Evolutionary conservation across 2,113 vertebrate species (phyloP).

Genomic region (Marmota monax): DNA sequence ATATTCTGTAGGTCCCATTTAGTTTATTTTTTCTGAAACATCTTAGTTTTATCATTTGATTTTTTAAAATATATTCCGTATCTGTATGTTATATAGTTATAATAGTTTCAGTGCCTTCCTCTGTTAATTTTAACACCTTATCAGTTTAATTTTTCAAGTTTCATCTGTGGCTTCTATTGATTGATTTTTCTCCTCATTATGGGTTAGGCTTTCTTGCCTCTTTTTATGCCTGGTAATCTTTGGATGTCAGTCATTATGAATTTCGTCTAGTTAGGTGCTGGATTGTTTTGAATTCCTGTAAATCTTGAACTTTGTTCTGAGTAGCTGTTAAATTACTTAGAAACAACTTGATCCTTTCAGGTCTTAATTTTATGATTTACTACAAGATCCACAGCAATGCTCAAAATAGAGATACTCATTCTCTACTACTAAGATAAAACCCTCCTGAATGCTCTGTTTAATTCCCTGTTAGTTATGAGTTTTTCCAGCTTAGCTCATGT

Average conservation of each 20-base stretch:
- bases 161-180: neutral
- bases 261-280: neutral
- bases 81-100: neutral
- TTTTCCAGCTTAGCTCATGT: neutral
- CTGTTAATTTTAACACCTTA: neutral
- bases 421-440: neutral
- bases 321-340: neutral
- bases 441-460: neutral
- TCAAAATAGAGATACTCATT: neutral
- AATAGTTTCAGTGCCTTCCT: neutral
- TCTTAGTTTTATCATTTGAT: neutral
- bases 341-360: neutral
- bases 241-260: neutral
- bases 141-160: neutral
- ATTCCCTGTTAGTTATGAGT: neutral
- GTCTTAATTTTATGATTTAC: neutral
- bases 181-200: neutral
- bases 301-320: conserved; percentile 23
- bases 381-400: neutral
- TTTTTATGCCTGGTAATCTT: neutral
- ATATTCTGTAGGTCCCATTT: neutral
- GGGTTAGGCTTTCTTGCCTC: neutral
- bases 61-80: neutral
- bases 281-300: neutral
- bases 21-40: neutral